Evolutionary conservation across 1,140 invertebrate species (phyloP), one percentile per base, ranked within the genome.

Genomic region (Neodiprion lecontei): DNA sequence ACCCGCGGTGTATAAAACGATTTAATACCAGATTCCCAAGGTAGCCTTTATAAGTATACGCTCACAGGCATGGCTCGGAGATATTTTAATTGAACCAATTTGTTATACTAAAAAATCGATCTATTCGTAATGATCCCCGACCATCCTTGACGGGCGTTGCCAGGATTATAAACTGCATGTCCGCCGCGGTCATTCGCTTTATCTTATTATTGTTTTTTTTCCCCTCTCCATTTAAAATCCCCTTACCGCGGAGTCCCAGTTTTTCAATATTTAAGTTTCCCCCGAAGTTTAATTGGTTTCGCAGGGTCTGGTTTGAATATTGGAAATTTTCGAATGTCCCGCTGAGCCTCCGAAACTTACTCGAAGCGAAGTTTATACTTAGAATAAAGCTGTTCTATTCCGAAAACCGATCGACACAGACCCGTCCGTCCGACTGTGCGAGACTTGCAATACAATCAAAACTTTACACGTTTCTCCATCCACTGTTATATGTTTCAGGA

Each of bases 401-500:
- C n/a, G 0, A 9, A 7, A 68, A 74, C 23, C 21, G 48, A n/a
- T 7, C 14, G 40, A 69, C 17, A 40, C 28, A 5, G 28, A 40
- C 28, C 28, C 28, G 28, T 40, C 28, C 28, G 28, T 40, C 28
- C 28, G 1, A 40, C 28, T 40, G 28, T 40, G 28, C 28, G 28
- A 40, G 5, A 40, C 28, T 40, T 5, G 28, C 28, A 40, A 40
- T 40, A 40, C 28, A 40, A 40, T 40, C 28, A 40, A 40, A 40
- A 40, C 28, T 40, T 40, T 40, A 40, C 1, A 40, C 28, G 28
- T 40, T 40, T 40, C 28, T 40, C 28, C 28, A 69, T 21, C 61
- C 2, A 23, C 70, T 73, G 17, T 77, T 76, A 28, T 77, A 71
- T 80, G 77, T 92, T 91, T 76, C 91, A 96, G 95, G 95, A 82